Evolutionary conservation across 2,888 invertebrate species (phyloP).

Genomic region (Caenorhabditis macrosperma): DNA sequence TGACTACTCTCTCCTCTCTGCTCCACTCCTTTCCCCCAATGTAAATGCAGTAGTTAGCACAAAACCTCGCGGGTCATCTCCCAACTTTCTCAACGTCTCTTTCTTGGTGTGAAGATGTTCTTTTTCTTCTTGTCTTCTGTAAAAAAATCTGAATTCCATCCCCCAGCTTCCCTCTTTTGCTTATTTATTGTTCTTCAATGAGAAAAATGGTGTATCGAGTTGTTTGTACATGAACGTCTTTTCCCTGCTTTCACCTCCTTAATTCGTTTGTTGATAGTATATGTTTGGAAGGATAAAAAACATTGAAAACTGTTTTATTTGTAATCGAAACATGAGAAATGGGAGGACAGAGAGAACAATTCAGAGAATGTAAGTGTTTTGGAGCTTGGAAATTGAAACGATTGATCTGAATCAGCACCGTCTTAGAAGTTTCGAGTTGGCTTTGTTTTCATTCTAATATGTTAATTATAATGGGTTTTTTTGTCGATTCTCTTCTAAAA

Average conservation of each 20-base stretch:
- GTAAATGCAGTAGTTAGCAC: slow-evolving; percentile 47
- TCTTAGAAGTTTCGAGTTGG: slow-evolving; percentile 12
- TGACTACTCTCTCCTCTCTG: slow-evolving; percentile 4
- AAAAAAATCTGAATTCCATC: slow-evolving; percentile 9
- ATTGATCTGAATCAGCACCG: slow-evolving; percentile 25
- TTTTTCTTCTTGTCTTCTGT: slow-evolving; percentile 12
- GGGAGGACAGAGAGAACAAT: background rate
- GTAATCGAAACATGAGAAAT: background rate
- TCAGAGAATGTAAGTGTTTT: background rate
- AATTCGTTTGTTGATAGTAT: slow-evolving; percentile 57
- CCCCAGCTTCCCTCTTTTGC: background rate
- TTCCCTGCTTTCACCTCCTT: background rate
- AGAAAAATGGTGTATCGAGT: slow-evolving; percentile 7
- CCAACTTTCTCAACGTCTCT: slow-evolving; percentile 52
- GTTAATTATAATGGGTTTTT: background rate
- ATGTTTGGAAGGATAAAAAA: slow-evolving; percentile 35
- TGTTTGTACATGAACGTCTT: slow-evolving; percentile 52
- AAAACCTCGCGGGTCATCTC: slow-evolving; percentile 53
- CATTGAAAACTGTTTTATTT: slow-evolving; percentile 17
- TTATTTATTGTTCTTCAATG: slow-evolving; percentile 29
- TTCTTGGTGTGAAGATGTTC: background rate
- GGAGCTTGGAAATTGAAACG: background rate
- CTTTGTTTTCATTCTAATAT: background rate
- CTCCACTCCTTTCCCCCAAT: slow-evolving; percentile 19
- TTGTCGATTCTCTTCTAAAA: slow-evolving; percentile 32